These are phyloP conservation scores for Catagonus wagneri DNA, from an alignment of 2,113 vertebrate genomes.

Conservation along the genomic window DNA sequence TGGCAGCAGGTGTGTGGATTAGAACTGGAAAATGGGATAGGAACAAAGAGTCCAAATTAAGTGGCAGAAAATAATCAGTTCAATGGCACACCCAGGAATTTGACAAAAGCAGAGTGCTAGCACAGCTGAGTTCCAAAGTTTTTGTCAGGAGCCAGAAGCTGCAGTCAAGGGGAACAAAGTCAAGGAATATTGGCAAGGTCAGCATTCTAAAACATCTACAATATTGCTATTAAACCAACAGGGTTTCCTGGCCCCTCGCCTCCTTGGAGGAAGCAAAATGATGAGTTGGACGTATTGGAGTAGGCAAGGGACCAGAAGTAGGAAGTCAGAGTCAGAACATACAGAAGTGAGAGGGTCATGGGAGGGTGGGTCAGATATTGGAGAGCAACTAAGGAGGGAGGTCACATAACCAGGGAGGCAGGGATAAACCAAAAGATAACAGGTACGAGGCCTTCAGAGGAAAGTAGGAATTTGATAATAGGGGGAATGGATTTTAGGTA, in stretches of 20 bases:
- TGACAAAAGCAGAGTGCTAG: background rate
- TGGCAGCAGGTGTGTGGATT: background rate
- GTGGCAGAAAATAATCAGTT: background rate
- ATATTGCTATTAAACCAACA: background rate
- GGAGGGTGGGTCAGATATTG: background rate
- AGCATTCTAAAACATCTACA: background rate
- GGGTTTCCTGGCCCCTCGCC: background rate
- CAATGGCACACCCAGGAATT: background rate
- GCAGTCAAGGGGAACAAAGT: background rate
- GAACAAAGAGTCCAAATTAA: constrained; percentile 32
- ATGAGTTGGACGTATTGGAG: background rate
- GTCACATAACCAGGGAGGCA: background rate
- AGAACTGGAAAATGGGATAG: constrained; percentile 20
- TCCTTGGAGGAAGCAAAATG: constrained; percentile 30
- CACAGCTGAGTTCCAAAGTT: background rate
- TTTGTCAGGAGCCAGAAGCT: constrained; percentile 5
- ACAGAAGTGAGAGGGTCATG: background rate
- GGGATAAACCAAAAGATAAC: background rate
- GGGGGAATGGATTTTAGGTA: background rate
- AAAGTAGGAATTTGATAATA: background rate
- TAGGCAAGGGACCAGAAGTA: background rate
- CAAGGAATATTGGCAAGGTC: background rate
- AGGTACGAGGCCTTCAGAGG: background rate
- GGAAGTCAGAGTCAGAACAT: background rate
- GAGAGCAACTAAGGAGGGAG: background rate